These are phyloP conservation scores for Hermetia illucens DNA, from an alignment of 1,140 invertebrate species.

Conservation along the genomic window DNA sequence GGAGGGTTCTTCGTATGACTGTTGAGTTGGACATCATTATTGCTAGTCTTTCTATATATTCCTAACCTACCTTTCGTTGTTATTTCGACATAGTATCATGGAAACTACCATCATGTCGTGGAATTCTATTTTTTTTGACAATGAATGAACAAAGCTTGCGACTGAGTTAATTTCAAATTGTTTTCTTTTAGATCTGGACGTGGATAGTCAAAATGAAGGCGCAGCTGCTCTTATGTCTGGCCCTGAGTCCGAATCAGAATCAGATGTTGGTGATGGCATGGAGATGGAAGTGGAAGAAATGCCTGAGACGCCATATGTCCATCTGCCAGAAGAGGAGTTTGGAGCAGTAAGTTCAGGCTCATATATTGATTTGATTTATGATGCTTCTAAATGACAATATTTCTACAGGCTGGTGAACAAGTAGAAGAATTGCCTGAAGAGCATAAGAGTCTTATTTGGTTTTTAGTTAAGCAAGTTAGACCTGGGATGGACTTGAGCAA, in stretches of 20 bases:
- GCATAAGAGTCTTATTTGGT: constrained; percentile 90
- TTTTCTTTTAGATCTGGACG: constrained; percentile 22
- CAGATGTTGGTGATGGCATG: constrained; percentile 13
- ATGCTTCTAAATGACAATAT: constrained; percentile 7
- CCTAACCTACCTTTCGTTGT: no score
- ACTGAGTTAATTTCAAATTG: constrained; percentile 3
- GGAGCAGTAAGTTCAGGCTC: constrained; percentile 39
- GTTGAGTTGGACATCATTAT: no score
- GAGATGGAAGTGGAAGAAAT: constrained; percentile 22
- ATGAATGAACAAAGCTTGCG: no score
- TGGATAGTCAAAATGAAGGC: constrained; percentile 27
- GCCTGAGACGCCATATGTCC: constrained; percentile 45
- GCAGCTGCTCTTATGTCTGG: constrained; percentile 22
- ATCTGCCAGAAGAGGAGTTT: constrained; percentile 50
- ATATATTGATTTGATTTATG: constrained; percentile 2
- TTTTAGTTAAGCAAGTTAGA: constrained; percentile 82
- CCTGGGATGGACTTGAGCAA: constrained; percentile 95
- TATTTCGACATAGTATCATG: no score
- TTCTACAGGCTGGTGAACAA: constrained; percentile 62
- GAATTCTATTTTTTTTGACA: no score
- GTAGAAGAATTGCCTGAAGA: constrained; percentile 87
- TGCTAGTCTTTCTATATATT: no score
- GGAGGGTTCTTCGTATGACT: no score
- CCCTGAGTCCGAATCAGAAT: constrained; percentile 22
- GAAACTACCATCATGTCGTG: no score